Evolutionary conservation across 2,797 vertebrate species (phyloP).

Genomic region (Pteropus rufus): DNA sequence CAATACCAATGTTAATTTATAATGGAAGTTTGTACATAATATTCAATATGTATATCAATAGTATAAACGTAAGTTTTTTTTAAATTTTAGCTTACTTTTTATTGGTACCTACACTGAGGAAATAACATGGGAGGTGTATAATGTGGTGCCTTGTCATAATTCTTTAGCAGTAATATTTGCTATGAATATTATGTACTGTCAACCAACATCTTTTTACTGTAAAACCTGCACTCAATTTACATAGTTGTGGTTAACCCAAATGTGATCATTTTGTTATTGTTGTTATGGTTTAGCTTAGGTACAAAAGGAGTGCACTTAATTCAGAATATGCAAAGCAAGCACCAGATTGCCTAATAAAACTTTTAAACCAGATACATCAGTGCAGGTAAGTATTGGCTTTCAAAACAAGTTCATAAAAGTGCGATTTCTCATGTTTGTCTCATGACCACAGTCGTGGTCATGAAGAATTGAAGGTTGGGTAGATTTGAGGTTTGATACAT

Average conservation of each 20-base stretch:
- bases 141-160: not conserved
- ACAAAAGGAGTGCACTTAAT: conserved; percentile 79
- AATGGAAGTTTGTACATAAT: not conserved
- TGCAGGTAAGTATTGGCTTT: conserved; percentile 81
- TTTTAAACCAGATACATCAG: conserved; percentile 86
- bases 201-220: not conserved
- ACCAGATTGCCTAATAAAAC: conserved; percentile 80
- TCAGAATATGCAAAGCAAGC: conserved; percentile 78
- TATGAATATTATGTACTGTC: not conserved
- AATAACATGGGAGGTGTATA: not conserved
- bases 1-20: not conserved
- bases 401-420: not conserved
- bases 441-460: too few species aligned
- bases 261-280: not conserved
- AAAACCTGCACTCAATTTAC: not conserved
- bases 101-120: not conserved
- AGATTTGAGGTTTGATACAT: not conserved
- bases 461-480: not conserved
- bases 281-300: conserved; percentile 76
- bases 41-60: not conserved
- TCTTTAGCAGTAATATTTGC: not conserved
- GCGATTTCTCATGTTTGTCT: not conserved
- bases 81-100: not conserved
- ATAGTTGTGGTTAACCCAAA: not conserved
- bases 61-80: not conserved